Evolutionary conservation across 2,888 invertebrate genomes (phyloP), one percentile per base, ranked within the genome.

Genomic region (Galeopsomyia nigrocyanea): DNA sequence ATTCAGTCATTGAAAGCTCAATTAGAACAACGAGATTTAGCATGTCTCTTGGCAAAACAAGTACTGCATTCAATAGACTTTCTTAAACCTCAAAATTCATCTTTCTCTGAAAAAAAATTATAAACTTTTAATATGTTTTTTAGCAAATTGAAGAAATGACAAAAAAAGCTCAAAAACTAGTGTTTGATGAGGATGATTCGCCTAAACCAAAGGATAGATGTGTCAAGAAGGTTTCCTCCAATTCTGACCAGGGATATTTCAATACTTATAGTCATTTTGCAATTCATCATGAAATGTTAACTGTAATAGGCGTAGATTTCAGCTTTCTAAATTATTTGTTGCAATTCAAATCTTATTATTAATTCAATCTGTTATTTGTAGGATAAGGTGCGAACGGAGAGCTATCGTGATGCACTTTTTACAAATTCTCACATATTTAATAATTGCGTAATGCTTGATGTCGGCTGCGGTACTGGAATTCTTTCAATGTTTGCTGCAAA

Each of bases 391-490:
- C 89, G 98, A 67, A 98, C 98, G 3, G 92, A 93, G 83, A 93
- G 94, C 78, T 98, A 98, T 82, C 89, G 93, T 79, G 91, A 95
- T 87, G 95, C 97, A 22, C 92, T 98, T 77, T 82, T 94, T 63
- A 90, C 90, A 19, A 97, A 97, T 84, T 87, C 88, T 46, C 89
- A 90, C 47, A 87, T 90, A 69, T 90, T 97, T 66, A 88, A 88
- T 79, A 92, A 91, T 53, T 96, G 96, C 87, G 88, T 91, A 22
- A 95, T 99, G 21, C 88, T 99, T 73, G 99, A 99, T 88, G 92
- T 99, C 69, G 99, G 99, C 49, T 98, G 98, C 87, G 99, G 99
- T 26, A 99, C 99, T 0, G 96, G 97, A 39, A 98, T 99, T 78
- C 88, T 99, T 26, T 98, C 98, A 16, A 97, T 99, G 96, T 99